A percentile compares a stretch with the other conserved stretches of the same genome.
Conservation (phyloP, 1,140 invertebrate species). For the Homarus americanus region DNA sequence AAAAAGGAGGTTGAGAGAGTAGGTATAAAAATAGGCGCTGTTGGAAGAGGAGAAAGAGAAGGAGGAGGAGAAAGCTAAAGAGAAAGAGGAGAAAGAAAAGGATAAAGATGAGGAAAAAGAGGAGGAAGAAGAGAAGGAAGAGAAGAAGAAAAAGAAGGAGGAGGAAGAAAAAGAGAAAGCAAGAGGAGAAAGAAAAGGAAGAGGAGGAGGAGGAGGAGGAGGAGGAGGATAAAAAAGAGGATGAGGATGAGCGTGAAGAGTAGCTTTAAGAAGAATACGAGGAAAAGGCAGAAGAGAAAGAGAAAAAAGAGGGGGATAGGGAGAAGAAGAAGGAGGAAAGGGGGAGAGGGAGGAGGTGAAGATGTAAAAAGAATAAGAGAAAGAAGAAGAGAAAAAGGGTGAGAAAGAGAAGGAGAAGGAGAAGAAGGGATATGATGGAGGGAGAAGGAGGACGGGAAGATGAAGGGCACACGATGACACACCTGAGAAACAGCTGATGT, state of each 20-base stretch:
- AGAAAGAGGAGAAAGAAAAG: too few relatives aligned
- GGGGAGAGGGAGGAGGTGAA: neutral
- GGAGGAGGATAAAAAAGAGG: neutral
- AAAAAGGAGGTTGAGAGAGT: neutral
- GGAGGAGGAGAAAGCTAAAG: too few relatives aligned
- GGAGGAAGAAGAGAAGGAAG: neutral
- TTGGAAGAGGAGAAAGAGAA: neutral
- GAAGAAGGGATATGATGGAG: too few relatives aligned
- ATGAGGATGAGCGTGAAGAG: neutral
- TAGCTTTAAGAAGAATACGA: neutral
- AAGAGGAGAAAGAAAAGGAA: neutral
- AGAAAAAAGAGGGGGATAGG: neutral
- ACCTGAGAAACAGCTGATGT: too few relatives aligned
- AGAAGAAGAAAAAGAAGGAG: too few relatives aligned
- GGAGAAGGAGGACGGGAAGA: too few relatives aligned
- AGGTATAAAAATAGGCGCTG: neutral
- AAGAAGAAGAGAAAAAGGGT: neutral
- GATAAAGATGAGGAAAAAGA: too few relatives aligned
- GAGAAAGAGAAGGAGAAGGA: neutral
- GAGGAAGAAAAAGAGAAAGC: neutral
- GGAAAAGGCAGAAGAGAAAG: neutral
- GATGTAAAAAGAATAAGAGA: neutral
- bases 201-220: neutral
- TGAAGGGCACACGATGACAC: too few relatives aligned
- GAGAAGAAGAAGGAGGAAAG: neutral